Percentiles rank a stretch among this genome's conserved stretches.
Evolutionary conservation across 1,140 invertebrate genomes (phyloP).

Genomic region (Eriosoma lanigerum): DNA sequence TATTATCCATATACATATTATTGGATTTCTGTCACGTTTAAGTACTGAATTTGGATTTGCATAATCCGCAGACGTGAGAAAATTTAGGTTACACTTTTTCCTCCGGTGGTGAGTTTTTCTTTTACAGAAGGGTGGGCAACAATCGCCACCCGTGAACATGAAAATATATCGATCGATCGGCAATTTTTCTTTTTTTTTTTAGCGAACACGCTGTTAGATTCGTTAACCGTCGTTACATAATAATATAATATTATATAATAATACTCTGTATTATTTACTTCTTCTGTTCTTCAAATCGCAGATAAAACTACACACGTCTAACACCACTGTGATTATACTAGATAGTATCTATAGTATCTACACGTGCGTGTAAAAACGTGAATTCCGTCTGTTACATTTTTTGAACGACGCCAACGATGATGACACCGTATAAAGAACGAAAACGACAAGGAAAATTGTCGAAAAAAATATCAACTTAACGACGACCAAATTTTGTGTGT

Average conservation of each 20-base stretch:
- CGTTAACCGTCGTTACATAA: too few relatives aligned
- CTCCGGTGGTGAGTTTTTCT: background rate
- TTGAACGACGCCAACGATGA: background rate
- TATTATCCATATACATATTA: background rate
- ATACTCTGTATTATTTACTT: too few relatives aligned
- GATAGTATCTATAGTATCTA: too few relatives aligned
- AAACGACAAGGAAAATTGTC: background rate
- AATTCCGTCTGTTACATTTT: background rate
- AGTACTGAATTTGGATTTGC: slow-evolving; percentile 23
- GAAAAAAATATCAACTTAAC: background rate
- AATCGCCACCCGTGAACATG: background rate
- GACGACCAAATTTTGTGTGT: too few relatives aligned
- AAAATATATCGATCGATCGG: slow-evolving; percentile 37
- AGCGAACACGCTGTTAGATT: too few relatives aligned
- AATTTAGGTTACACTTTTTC: slow-evolving; percentile 25
- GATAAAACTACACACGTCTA: too few relatives aligned
- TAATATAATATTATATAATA: too few relatives aligned
- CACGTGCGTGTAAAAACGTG: background rate
- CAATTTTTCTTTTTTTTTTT: background rate
- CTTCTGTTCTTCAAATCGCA: too few relatives aligned
- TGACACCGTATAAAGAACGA: background rate
- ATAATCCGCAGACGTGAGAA: slow-evolving; percentile 1
- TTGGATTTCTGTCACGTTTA: slow-evolving; percentile 17
- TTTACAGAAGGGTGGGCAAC: background rate
- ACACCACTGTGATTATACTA: too few relatives aligned